Base-by-base conservation (phyloP, 2,113 vertebrate species). In the Phainopepla nitens region DNA sequence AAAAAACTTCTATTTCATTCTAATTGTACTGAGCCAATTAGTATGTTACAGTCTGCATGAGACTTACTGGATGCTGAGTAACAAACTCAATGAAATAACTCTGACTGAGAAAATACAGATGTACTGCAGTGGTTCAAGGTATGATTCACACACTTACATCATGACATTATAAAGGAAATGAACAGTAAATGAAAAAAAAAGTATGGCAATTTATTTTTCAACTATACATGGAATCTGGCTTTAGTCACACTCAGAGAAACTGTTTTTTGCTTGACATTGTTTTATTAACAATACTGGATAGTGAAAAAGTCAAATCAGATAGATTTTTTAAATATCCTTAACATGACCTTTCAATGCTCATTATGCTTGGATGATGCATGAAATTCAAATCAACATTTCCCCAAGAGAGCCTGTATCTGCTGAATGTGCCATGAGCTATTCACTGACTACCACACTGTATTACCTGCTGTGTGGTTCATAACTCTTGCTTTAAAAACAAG, bases 261-360 rank as follows among this genome's bases (percentile, higher is more conserved):
- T 36, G 20, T 21, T 86, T 69, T 50, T 85, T 89, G 45, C 80
- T 69, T 82, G 69, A 73, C 53, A 50, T 35, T 50, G 24, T 27
- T 35, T 87, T 93, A 94, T 77, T 75, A 87, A 82, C 33, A 62
- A 78, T 39, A 88, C 1, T 49, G 54, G 20, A 79, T 8, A 86
- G 56, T 27, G 25, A 87, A 77, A 96, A 95, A 95, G 82, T 90
- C 60, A 84, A 79, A 90, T 86, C 69, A 91, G 57, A 86, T 53
- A 36, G 17, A 58, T 77, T 75, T 93, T 75, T 92, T 68, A 29
- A 60, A 76, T 49, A 60, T 77, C 92, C 80, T 80, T 94, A 64
- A 39, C 33, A 50, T 54, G 58, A 94, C 62, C 79, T 93, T 96
- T 94, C 79, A 68, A 31, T 61, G 54, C 85, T 94, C 36, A 79